Evolutionary conservation across 2,113 vertebrate species (phyloP), one percentile per base, ranked within the genome.

Genomic region (Dicerorhinus sumatrensis): DNA sequence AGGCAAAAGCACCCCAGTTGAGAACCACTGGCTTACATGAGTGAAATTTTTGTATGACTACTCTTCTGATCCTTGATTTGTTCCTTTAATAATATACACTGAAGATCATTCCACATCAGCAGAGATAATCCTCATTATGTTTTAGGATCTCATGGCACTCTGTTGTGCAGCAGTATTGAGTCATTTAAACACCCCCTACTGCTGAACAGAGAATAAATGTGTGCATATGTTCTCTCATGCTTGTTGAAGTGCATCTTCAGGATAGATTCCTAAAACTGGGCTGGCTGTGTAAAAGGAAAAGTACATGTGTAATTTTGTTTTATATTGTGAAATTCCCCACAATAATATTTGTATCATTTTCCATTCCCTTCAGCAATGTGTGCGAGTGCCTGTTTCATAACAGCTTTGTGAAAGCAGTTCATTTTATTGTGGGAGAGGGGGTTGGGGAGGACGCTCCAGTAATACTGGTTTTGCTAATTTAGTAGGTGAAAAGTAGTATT

Each of bases 281-380:
- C 69, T 90, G 89, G 89, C 21, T 56, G 39, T 93, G 58, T 91
- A 80, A 75, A 93, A 88, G 42, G 6, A 80, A 88, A 91, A 48
- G 1, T 23, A 25, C n/a, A 27, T 39, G 13, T 86, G 4, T 27
- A 75, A 91, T 90, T 95, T 92, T 79, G 60, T 89, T 93, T 86
- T 88, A 56, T 62, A 69, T 79, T 88, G n/a, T 90, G 65, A 96
- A 90, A 94, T 83, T 96, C 42, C 17, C n/a, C 23, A 67, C 11
- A 14, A 69, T 76, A 81, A 48, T 77, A 77, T 94, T 83, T 91
- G 84, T 83, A 84, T 39, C 25, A 51, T 67, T 84, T 89, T 95
- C 70, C 31, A 91, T 80, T 80, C 31, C 36, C 51, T 84, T 58
- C 36, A 89, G 77, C 77, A 76, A 89, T 86, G 72, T 92, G 56